Evolutionary conservation across 2,888 invertebrate genomes (phyloP), one percentile per base, ranked within the genome.

Genomic region (Acanthoscelides obtectus): DNA sequence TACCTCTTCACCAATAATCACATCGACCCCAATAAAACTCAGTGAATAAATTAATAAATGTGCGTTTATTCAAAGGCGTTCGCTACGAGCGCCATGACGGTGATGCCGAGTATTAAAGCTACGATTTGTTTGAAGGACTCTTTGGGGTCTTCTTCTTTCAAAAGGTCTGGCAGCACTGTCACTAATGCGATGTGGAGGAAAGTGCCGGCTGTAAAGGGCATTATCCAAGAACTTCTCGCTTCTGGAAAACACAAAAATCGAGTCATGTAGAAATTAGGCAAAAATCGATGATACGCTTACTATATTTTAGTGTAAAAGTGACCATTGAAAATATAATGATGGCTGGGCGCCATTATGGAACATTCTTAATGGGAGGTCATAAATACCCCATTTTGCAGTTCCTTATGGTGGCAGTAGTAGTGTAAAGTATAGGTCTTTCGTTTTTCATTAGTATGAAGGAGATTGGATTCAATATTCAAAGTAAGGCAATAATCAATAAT

Each of bases 151-250:
- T 90, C 90, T 86, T 98, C 98, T 78, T 94, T 90, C 72, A 98
- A 88, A 72, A 99, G 87, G 83, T 98, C 98, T 0, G 99, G 98
- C 75, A 98, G 89, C 70, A 99, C 94, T 69, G 97, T 97, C 27
- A 98, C 97, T 77, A 99, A 87, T 0, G 97, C 96, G 79, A 99
- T 98, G 87, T 99, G 98, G 21, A 99, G 89, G 87, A 99, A 99
- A 12, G 98, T 98, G 72, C 99, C 99, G 22, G 99, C 96, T 0
- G 99, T 98, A 86, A 99, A 99, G 20, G 99, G 98, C 72, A 98
- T 90, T 80, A 99, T 97, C 97, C 98, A 99, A 0, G 95, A 94
- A 0, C 97, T 93, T 78, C 91, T 90, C 45, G 94, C 92, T 86
- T 94, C 94, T 94, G 87, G 0, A 84, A 80, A n/a, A 22, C 84